Conservation (phyloP, 2,888 invertebrate species). For the Netelia fuscicornis region DNA sequence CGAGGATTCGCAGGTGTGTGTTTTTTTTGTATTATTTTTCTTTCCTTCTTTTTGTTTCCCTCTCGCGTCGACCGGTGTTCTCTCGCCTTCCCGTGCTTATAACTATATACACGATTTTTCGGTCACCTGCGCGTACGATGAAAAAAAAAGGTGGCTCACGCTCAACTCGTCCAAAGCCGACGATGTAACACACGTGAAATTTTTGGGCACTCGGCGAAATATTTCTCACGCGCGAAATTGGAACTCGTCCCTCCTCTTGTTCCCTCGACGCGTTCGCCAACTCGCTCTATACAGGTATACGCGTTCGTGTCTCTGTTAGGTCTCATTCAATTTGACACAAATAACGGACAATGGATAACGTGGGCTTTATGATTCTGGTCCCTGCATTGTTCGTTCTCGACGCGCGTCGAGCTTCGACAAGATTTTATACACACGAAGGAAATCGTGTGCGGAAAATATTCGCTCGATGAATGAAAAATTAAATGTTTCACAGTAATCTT, state of each 20-base stretch:
- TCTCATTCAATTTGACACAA: not conserved
- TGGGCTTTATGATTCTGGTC: not conserved
- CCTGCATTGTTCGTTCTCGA: not conserved
- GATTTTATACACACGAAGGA: not conserved
- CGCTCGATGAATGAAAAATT: not conserved
- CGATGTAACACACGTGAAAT: conserved; percentile 7
- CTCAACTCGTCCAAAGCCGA: not conserved
- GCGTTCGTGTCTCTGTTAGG: no score
- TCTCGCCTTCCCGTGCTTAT: conserved; percentile 10
- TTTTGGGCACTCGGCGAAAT: conserved; percentile 36
- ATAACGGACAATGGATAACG: not conserved
- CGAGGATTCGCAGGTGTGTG: conserved; percentile 57
- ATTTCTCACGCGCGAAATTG: conserved; percentile 66
- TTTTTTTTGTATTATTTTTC: not conserved
- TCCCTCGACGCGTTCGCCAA: conserved; percentile 27
- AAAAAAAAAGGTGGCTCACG: conserved; percentile 17
- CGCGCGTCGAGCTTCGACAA: not conserved
- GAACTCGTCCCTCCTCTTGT: conserved; percentile 41
- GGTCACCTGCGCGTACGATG: conserved; percentile 52
- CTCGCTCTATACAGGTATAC: not conserved
- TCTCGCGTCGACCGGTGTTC: conserved; percentile 56
- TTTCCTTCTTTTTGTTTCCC: conserved; percentile 1
- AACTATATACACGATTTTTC: conserved; percentile 45
- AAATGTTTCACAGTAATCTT: not conserved
- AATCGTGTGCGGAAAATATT: not conserved